Evolutionary conservation across 2,888 invertebrate species (phyloP).

Genomic region (Seira musarum): DNA sequence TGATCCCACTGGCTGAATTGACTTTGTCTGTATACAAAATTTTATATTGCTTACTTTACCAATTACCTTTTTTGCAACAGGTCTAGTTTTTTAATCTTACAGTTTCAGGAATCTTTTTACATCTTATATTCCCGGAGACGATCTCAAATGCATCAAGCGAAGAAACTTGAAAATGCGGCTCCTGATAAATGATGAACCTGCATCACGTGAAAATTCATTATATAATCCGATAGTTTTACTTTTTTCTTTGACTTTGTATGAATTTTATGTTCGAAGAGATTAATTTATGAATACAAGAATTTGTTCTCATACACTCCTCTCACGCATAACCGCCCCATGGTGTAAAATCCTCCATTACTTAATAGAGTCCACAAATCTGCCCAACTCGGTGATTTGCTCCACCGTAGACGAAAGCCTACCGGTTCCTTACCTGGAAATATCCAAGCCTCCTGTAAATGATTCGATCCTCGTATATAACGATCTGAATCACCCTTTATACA

Average conservation of each 20-base stretch:
- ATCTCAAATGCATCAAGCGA: constrained; percentile 26
- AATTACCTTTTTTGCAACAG: not conserved
- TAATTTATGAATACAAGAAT: not conserved
- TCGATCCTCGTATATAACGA: too few species aligned
- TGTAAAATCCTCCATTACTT: constrained; percentile 26
- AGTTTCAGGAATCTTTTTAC: constrained; percentile 29
- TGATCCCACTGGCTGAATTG: constrained; percentile 39
- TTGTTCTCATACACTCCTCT: constrained; percentile 40
- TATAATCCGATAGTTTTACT: not conserved
- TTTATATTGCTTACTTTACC: not conserved
- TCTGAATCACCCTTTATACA: too few species aligned
- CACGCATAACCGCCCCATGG: constrained; percentile 35
- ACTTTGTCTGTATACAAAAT: constrained; percentile 41
- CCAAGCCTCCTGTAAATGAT: too few species aligned
- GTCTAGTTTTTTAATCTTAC: constrained; percentile 24
- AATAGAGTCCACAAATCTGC: constrained; percentile 34
- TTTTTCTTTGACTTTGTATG: not conserved
- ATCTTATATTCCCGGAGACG: constrained; percentile 26
- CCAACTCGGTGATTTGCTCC: constrained; percentile 30
- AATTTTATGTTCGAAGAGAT: not conserved
- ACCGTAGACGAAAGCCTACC: constrained; percentile 33
- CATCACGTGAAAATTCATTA: constrained; percentile 3
- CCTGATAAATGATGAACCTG: constrained; percentile 39
- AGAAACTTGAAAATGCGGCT: constrained; percentile 21
- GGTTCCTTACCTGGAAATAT: constrained; percentile 32